Evolutionary conservation across 2,113 vertebrate genomes (phyloP), one percentile per base, ranked within the genome.

Genomic region (Eira barbara): DNA sequence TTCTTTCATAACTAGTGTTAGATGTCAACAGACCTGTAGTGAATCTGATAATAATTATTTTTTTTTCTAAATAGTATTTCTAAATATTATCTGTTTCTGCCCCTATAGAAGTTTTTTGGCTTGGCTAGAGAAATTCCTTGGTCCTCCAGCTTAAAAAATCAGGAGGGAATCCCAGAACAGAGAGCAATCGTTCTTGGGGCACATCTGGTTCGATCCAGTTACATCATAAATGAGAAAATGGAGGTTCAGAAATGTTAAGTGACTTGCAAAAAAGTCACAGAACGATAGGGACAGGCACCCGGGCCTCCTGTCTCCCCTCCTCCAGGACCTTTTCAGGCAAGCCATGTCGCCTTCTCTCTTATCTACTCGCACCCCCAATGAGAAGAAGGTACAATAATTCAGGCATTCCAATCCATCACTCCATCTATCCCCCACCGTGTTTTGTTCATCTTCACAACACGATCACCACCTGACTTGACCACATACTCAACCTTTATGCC

Each of bases 81-180:
- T 76, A 45, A 47, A 47, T 76, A 76, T 31, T 76, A 47, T 78
- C 96, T 89, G 8, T 82, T 92, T 96, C 80, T 96, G 59, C 20
- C 49, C 27, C 84, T 67, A 61, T 20, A 59, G 92, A 71, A 74
- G 3, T 76, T 74, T 69, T 52, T 74, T 83, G 39, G 18, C 17
- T 42, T 47, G 13, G 0, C 3, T n/a, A 45, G 18, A 57, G 71
- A 84, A 85, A 92, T 81, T 61, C 45, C 36, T 57, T 76, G 8
- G 59, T 80, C 5, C 4, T 59, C 65, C 20, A 45, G 52, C 71
- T 79, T 91, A 45, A 84, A 95, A 94, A 65, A 55, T 76, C 49
- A 61, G 10, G 18, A 95, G 57, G 94, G 42, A 92, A 61, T 69
- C 36, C 59, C 71, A 65, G 61, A 81, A 27, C 25, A 52, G 55